These are phyloP conservation scores for Oithona nana DNA, from an alignment of 2,888 invertebrate species.

Conservation along the genomic window DNA sequence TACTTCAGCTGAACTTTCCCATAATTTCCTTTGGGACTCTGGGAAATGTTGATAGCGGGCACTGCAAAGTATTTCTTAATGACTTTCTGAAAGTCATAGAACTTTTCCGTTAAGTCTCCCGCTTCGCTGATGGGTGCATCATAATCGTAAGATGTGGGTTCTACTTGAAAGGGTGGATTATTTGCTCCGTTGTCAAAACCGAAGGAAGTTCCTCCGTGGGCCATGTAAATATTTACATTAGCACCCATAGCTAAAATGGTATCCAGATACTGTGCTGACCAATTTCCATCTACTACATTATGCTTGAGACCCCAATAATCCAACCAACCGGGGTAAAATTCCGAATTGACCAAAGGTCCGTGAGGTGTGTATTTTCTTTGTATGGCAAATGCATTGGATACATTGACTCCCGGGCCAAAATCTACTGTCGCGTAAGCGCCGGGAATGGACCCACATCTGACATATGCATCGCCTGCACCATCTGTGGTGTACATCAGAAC, in stretches of 20 bases:
- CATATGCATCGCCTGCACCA: slow-evolving; percentile 35
- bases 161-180: slow-evolving; percentile 35
- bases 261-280: slow-evolving; percentile 22
- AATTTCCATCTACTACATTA: slow-evolving; percentile 33
- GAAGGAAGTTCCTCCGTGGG: slow-evolving; percentile 64
- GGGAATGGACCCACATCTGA: slow-evolving; percentile 47
- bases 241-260: slow-evolving; percentile 27
- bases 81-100: slow-evolving; percentile 36
- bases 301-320: slow-evolving; percentile 66
- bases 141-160: slow-evolving; percentile 73
- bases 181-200: slow-evolving; percentile 17
- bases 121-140: slow-evolving; percentile 73
- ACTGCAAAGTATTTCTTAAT: not conserved
- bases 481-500: slow-evolving; percentile 69
- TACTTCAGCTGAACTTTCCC: not conserved
- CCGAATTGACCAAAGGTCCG: slow-evolving; percentile 73
- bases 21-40: not conserved
- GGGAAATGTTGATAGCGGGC: not conserved
- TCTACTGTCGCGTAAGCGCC: slow-evolving; percentile 57
- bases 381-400: slow-evolving; percentile 1
- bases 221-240: slow-evolving; percentile 73
- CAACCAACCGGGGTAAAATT: slow-evolving; percentile 82
- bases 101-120: slow-evolving; percentile 71
- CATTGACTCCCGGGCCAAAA: slow-evolving; percentile 35
- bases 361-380: slow-evolving; percentile 33